Evolutionary conservation across 1,140 invertebrate species (phyloP), one percentile per base, ranked within the genome.

Genomic region (Brachionus rotundiformis): DNA sequence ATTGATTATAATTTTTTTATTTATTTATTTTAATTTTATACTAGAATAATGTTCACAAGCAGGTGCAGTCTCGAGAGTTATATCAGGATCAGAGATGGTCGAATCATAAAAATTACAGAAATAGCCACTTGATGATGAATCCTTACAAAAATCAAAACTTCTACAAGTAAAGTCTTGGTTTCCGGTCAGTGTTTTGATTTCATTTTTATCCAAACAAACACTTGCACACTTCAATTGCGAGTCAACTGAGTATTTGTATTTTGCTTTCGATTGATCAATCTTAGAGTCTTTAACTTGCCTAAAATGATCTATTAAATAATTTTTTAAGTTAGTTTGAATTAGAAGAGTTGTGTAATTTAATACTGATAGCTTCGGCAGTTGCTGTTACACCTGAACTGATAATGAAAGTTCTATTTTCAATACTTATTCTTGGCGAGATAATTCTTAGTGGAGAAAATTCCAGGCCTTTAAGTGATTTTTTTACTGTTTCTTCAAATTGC

Each of bases 361-460:
- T 33, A 79, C 76, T 36, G 6, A 54, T 54, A 2, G 29, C 47
- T 33, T 33, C 16, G 5, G 59, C 76, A 16, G 47, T 33, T 11
- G n/a, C 47, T 0, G 19, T 61, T 4, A 79, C 33, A 25, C 76
- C 76, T 13, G 47, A 59, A 33, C 33, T 39, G 25, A 79, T 79
- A 63, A 29, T 79, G 25, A 79, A 79, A 25, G 8, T 23, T n/a
- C 23, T 33, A 0, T 39, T 25, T 39, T 63, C 23, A 31, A 41
- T 3, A n/a, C 59, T 33, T 16, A 79, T 54, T 59, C 19, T 36
- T 11, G 76, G 47, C 8, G 27, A 39, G 33, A 79, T 10, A 61
- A 79, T 54, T 79, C 76, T 54, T n/a, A 79, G 25, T 39, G 76
- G 76, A 59, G 76, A 79, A 29, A 10, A 33, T 36, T 79, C 59